Base-by-base conservation (phyloP, 1,140 invertebrate species). In the Meloidogyne hapla region DNA sequence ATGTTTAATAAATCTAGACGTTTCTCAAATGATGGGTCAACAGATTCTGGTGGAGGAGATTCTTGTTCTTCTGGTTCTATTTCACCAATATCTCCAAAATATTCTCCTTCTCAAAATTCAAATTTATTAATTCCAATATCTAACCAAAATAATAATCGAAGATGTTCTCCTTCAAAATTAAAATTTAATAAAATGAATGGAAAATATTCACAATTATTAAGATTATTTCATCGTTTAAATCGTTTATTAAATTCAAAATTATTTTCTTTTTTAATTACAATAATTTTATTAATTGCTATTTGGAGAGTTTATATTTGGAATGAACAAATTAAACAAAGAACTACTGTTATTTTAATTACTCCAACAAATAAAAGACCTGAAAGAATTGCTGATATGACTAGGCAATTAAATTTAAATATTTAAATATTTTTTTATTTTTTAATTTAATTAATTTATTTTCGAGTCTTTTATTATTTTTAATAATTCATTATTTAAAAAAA, bases 351-450 rank as follows among this genome's bases (percentile, higher is more conserved):
- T 70, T 62, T 83, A 48, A 80, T 80, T 63, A 80, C 79, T 18
- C 79, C 79, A 25, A 80, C 79, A 23, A 66, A 80, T 63, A 75
- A 82, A 68, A 48, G 79, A 48, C 80, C 81, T 40, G 79, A 80
- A 71, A 42, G 79, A 4, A 65, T 80, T 8, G 79, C 79, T 23
- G 79, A 80, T 69, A 83, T 80, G 81, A 80, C 79, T 18, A 18
- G 15, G 33, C 33, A 33, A 3, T 33, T 33, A 8, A 5, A 33
- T 33, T 33, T 33, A 5, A 33, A 33, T 33, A 33, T 33, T 33
- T 33, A 33, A 5, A 33, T 5, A 33, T 0, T 33, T 33, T 33
- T 33, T 33, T 33, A 33, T 5, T 8, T 33, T 33, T 8, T 33
- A 33, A 33, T 33, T 33, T 6, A 33, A 8, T 8, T 8, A 33